Evolutionary conservation across 2,888 invertebrate species (phyloP), one percentile per base, ranked within the genome.

Genomic region (Drosophila rubida): DNA sequence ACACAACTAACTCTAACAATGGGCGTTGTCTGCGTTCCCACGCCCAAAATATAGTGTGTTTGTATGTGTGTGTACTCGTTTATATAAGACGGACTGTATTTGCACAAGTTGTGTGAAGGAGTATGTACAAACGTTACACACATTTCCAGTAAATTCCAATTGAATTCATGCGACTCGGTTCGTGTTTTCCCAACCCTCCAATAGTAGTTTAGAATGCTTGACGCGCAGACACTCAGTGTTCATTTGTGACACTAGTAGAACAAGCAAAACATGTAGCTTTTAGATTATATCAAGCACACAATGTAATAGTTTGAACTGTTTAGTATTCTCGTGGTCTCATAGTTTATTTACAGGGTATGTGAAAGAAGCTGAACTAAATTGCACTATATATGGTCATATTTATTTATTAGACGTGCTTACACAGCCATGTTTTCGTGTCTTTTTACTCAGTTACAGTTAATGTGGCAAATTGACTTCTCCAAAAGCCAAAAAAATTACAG

Each of bases 171-270:
- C 64, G 45, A 41, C 71, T 63, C 37, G 22, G 48, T 70, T 68
- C 83, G 83, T 88, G 88, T 86, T 87, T 83, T 83, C 86, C 83
- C 88, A 83, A 86, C 88, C 88, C 86, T 72, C 32, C 69, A 13
- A 11, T 50, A 41, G 23, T 42, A 1, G 5, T 4, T 7, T 23
- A 4, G 2, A 11, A 37, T 16, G 13, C 16, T 37, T 19, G 22
- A 46, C 53, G 5, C 22, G 2, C 14, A 46, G 22, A 54, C 11
- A 27, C 27, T 27, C 8, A 8, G 0, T 27, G 1, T 27, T 27
- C 8, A 27, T 27, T 27, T 27, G 3, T 19, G 19, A 19, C 19
- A 3, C 19, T 19, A 19, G 19, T 19, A 19, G 1, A 19, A 19
- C 19, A 19, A 19, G 19, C 19, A 19, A 19, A 19, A 2, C 19